phyloP scores from a whole-genome alignment of 1,140 invertebrate genomes.

The Lethocerus indicus region DNA sequence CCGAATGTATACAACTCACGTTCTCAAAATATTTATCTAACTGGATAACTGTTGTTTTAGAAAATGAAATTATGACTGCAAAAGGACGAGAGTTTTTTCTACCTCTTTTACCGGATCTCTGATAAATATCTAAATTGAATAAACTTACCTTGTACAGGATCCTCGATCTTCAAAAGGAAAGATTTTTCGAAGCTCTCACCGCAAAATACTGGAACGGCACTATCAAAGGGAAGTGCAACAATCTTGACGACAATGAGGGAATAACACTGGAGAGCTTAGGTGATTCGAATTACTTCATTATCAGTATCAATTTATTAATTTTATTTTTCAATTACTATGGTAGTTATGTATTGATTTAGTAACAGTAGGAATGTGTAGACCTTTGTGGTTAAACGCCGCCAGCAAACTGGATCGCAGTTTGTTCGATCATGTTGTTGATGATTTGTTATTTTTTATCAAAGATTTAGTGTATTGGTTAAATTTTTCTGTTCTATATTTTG shows the following conservation, averaged over 20 bases:
- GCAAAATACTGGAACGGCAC: conserved; percentile 71
- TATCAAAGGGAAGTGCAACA: conserved; percentile 40
- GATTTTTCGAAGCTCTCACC: conserved; percentile 60
- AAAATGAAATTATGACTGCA: neutral
- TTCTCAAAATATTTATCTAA: conserved; percentile 1
- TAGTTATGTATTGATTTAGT: neutral
- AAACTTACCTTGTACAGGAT: conserved; percentile 33
- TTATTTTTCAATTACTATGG: neutral
- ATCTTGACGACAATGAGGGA: conserved; percentile 64
- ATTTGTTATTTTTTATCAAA: neutral
- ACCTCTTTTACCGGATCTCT: too few species aligned
- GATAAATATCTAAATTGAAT: too few species aligned
- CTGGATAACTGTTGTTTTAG: conserved; percentile 8
- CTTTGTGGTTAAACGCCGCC: neutral
- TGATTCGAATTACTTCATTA: conserved; percentile 24
- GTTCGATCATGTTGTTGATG: neutral
- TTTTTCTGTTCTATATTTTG: too few species aligned
- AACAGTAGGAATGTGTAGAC: neutral
- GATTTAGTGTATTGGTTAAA: neutral
- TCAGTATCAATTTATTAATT: neutral
- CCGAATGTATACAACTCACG: conserved; percentile 31
- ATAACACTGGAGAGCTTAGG: conserved; percentile 75
- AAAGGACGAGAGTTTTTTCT: neutral
- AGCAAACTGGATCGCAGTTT: neutral
- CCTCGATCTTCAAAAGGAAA: conserved; percentile 65